Percentiles rank a stretch among this genome's conserved stretches.
Conservation (phyloP, 2,888 invertebrate genomes). For the Coleophora flavipennella region DNA sequence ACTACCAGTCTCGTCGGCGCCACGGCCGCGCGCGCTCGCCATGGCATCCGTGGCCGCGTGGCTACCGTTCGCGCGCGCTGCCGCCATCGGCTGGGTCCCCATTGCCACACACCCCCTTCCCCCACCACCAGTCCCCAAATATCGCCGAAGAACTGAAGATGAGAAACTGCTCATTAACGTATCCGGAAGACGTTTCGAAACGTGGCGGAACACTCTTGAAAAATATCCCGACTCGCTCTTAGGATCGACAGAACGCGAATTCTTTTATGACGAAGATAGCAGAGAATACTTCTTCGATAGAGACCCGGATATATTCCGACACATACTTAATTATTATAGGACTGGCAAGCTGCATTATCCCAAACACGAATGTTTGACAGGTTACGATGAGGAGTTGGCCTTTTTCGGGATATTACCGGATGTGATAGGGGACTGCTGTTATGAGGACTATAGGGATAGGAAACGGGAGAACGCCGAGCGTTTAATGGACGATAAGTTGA, state of each 20-base stretch:
- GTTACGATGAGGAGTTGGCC: conserved; percentile 99
- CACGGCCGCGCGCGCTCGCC: conserved; percentile 29
- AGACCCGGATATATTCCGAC: conserved; percentile 98
- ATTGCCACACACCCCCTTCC: conserved; percentile 98
- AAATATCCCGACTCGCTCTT: conserved; percentile 99
- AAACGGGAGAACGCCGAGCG: conserved; percentile 99
- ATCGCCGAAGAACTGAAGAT: conserved; percentile 93
- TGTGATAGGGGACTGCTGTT: conserved; percentile 98
- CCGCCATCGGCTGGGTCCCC: conserved; percentile 99
- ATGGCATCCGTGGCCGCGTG: conserved; percentile 99
- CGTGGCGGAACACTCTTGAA: conserved; percentile 98
- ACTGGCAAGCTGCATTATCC: conserved; percentile 99
- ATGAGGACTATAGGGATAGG: conserved; percentile 99
- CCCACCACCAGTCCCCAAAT: conserved; percentile 93
- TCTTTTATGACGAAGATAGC: conserved; percentile 99
- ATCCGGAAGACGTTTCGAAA: conserved; percentile 96
- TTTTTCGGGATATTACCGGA: conserved; percentile 99
- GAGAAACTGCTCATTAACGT: conserved; percentile 99
- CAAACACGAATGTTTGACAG: conserved; percentile 98
- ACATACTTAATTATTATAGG: conserved; percentile 98
- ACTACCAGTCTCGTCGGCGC: conserved; percentile 54
- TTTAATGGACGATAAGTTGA: conserved; percentile 96
- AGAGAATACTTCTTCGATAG: conserved; percentile 99
- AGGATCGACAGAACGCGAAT: conserved; percentile 97
- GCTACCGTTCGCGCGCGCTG: conserved; percentile 99